A percentile compares a stretch with the other conserved stretches of the same genome.
phyloP scores from a whole-genome alignment of 2,797 vertebrate genomes.

The Sebastes hubbsi region DNA sequence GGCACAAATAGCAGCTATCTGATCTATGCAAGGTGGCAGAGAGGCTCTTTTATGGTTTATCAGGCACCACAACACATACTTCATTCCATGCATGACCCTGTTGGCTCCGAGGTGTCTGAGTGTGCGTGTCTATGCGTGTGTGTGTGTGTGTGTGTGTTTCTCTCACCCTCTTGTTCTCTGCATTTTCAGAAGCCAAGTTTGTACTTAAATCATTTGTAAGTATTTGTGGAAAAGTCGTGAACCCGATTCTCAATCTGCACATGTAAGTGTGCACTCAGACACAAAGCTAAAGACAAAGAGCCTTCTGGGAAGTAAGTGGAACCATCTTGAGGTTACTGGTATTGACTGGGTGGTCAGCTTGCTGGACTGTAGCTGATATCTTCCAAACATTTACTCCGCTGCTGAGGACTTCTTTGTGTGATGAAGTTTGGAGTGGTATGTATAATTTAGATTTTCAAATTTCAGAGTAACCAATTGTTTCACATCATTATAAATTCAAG shows the following conservation, averaged over 20 bases:
- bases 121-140: not conserved
- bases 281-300: not conserved
- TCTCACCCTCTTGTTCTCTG: not conserved
- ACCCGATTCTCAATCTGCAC: not conserved
- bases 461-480: not conserved
- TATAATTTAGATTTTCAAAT: not conserved
- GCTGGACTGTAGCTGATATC: not conserved
- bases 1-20: constrained; percentile 57
- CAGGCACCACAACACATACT: constrained; percentile 41
- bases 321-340: not conserved
- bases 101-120: constrained; percentile 15
- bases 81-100: constrained; percentile 29
- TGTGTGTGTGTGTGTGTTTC: not conserved
- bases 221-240: not conserved
- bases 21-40: constrained; percentile 56
- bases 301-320: not conserved
- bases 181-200: not conserved
- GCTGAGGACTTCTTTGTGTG: not conserved
- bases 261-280: not conserved
- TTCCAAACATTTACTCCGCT: not conserved
- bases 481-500: not conserved
- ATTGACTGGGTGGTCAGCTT: not conserved
- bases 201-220: not conserved
- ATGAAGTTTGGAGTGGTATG: not conserved
- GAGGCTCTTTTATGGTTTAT: constrained; percentile 52